Conservation (phyloP, 2,113 vertebrate species). For the Okapia johnstoni region DNA sequence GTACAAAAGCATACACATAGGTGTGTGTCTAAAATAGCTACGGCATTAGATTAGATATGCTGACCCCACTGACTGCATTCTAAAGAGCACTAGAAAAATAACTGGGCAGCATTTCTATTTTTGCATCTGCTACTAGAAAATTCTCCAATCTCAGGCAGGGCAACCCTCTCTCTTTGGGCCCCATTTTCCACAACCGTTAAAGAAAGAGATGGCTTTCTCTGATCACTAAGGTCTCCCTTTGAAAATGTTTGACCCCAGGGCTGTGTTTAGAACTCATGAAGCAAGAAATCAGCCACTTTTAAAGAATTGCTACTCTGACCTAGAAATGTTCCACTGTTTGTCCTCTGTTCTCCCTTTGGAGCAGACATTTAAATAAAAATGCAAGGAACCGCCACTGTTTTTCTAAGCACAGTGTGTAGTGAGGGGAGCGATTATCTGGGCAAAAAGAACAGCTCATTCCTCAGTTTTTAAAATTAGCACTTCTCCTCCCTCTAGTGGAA, state of each 20-base stretch:
- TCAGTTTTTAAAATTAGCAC: neutral
- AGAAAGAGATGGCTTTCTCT: neutral
- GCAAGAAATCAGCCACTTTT: slow-evolving; percentile 49
- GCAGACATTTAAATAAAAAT: slow-evolving; percentile 35
- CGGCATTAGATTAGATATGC: neutral
- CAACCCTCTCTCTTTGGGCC: neutral
- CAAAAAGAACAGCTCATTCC: neutral
- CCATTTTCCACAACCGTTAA: neutral
- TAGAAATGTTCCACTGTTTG: neutral
- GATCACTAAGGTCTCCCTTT: slow-evolving; percentile 2
- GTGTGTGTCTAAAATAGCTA: rapidly evolving
- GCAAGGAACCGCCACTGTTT: slow-evolving; percentile 1
- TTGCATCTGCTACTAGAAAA: neutral
- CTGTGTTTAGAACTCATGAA: slow-evolving; percentile 50
- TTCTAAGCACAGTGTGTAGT: neutral
- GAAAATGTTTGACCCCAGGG: slow-evolving; percentile 28
- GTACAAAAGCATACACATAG: rapidly evolving
- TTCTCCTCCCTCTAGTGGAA: slow-evolving; percentile 57
- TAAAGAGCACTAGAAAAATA: too few relatives aligned
- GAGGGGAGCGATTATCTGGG: neutral
- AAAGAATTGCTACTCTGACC: slow-evolving; percentile 47
- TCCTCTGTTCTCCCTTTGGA: slow-evolving; percentile 16
- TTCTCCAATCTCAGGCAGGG: neutral
- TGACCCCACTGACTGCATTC: rapidly evolving
- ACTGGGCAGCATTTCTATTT: neutral